Conservation (phyloP, 2,113 vertebrate genomes). For the Zosterops hypoxanthus region DNA sequence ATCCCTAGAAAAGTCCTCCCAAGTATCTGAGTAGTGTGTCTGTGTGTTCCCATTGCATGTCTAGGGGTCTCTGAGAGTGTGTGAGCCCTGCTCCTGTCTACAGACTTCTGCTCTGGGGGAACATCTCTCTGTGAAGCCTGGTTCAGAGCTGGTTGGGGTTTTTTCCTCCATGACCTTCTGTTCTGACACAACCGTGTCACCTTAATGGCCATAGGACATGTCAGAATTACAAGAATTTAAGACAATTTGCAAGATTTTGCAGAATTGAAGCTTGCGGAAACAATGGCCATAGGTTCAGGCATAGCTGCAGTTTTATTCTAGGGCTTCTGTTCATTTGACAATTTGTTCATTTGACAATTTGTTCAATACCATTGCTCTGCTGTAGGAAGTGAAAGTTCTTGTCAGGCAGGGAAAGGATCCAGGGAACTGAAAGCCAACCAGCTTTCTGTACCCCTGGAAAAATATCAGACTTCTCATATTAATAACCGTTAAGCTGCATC, state of each 20-base stretch:
- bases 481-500: neutral
- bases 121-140: neutral
- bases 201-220: neutral
- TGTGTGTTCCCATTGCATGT: neutral
- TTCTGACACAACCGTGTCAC: neutral
- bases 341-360: neutral
- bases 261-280: neutral
- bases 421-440: neutral
- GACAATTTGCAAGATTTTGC: neutral
- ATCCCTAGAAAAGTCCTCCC: neutral
- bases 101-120: neutral
- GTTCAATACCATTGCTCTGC: neutral
- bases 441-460: neutral
- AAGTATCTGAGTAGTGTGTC: neutral
- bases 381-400: neutral
- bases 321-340: neutral
- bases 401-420: neutral
- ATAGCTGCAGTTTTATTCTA: neutral
- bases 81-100: neutral
- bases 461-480: neutral
- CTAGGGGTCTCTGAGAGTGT: neutral
- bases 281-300: neutral
- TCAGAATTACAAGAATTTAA: neutral
- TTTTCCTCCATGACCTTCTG: neutral
- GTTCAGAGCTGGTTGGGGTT: neutral